Evolutionary conservation across 2,113 vertebrate species (phyloP), one percentile per base, ranked within the genome.

Genomic region (Mystacornis crossleyi): DNA sequence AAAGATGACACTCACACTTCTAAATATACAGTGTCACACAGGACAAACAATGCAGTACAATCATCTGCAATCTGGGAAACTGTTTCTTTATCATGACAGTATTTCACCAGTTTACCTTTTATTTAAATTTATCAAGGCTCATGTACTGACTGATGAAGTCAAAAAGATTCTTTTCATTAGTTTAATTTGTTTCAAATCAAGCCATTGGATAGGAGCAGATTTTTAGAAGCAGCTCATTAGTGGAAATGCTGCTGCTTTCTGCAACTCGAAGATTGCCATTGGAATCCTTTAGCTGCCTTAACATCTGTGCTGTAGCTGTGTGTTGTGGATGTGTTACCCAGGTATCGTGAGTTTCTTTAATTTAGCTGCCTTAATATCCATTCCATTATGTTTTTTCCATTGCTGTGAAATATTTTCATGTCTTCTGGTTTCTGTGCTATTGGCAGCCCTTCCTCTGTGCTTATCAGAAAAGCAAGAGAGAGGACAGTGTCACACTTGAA

Each of bases 401-500:
- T 69, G n/a, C 84, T 81, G 29, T 86, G 70, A 82, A 90, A 94
- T 84, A 86, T 89, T 94, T 95, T 72, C 66, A 33, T 2, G 0
- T 81, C 74, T 89, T 74, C 51, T 48, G 24, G 25, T 93, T 93
- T 93, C 50, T 72, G 40, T 92, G 55, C 78, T 75, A 45, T 81
- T 85, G 74, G 62, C 86, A 95, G 50, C 33, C 47, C 42, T 93
- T 95, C 15, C 67, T 93, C 64, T 81, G 48, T 80, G 65, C 84
- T 96, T 95, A 95, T 96, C 94, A 81, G 89, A 90, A 91, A 89
- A 89, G 86, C 66, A 85, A 66, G 66, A 65, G 53, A 55, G 87
- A 55, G 70, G 79, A 86, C 82, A 71, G 77, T 33, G 85, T 91
- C 70, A 95, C 81, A 75, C 86, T 89, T 89, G 77, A 75, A 34